phyloP scores from a whole-genome alignment of 2,113 vertebrate genomes.

The Myxocyprinus asiaticus region DNA sequence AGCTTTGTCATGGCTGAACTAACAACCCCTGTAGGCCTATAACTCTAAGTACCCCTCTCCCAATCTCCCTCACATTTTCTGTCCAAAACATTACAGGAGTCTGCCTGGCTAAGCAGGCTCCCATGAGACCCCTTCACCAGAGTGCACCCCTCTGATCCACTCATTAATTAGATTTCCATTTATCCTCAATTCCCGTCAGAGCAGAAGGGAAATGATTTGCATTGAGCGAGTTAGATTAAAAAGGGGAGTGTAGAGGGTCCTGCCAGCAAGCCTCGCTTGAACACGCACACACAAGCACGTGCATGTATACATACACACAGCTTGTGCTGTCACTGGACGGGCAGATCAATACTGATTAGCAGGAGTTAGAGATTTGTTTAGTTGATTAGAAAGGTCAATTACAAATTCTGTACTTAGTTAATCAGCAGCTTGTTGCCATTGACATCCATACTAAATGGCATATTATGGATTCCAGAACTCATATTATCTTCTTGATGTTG shows the following conservation, averaged over 20 bases:
- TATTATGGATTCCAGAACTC: conserved; percentile 68
- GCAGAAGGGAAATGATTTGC: conserved; percentile 65
- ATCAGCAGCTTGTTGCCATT: conserved; percentile 78
- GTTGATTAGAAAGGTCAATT: conserved; percentile 86
- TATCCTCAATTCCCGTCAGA: conserved; percentile 57
- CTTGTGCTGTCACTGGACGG: conserved; percentile 61
- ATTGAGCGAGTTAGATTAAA: conserved; percentile 63
- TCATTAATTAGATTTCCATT: conserved; percentile 75
- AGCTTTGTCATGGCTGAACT: conserved; percentile 46
- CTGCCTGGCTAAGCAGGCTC: conserved; percentile 60
- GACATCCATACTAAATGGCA: conserved; percentile 77
- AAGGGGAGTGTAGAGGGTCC: conserved; percentile 43
- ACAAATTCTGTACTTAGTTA: conserved; percentile 85
- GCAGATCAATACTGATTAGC: conserved; percentile 81
- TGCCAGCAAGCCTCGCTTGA: conserved; percentile 47
- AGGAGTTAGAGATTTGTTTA: conserved; percentile 80
- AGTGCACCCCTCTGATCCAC: conserved; percentile 62
- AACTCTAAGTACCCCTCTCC: conserved; percentile 49
- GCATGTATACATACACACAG: conserved; percentile 33
- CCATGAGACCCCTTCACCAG: conserved; percentile 59
- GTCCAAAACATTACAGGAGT: conserved; percentile 60
- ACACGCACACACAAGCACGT: conserved; percentile 27
- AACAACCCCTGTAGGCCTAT: conserved; percentile 37
- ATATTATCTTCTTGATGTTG: conserved; percentile 66
- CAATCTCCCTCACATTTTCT: conserved; percentile 52